Evolutionary conservation across 2,888 invertebrate species (phyloP).

Genomic region (Pollenia griseotomentosa): DNA sequence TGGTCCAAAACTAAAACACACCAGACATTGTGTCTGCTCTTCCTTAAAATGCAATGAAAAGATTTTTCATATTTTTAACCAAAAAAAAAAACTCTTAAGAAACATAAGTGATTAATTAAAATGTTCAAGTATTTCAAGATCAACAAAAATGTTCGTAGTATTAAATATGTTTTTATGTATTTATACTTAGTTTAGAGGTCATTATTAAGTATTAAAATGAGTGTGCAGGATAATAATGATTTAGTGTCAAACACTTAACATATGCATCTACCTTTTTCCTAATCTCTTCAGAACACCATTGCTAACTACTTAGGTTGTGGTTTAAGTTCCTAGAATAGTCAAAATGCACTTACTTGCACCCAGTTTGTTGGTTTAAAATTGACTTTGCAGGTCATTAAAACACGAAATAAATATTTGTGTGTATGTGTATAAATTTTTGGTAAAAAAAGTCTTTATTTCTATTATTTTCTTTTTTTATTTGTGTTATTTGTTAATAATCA

Average conservation of each 20-base stretch:
- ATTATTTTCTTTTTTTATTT: slow-evolving; percentile 14
- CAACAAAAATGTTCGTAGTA: slow-evolving; percentile 6
- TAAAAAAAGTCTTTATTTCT: slow-evolving; percentile 17
- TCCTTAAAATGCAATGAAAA: slow-evolving; percentile 10
- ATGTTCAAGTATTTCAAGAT: slow-evolving; percentile 55
- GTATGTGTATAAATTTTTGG: background rate
- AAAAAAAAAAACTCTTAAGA: slow-evolving; percentile 21
- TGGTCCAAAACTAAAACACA: slow-evolving; percentile 15
- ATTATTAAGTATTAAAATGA: background rate
- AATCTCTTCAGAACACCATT: slow-evolving; percentile 7
- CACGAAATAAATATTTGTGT: slow-evolving; percentile 54
- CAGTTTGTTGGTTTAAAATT: slow-evolving; percentile 18
- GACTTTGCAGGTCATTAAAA: slow-evolving; percentile 45
- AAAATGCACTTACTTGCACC: background rate
- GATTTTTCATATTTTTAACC: slow-evolving; percentile 19
- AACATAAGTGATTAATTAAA: slow-evolving; percentile 55
- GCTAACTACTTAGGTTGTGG: slow-evolving; percentile 51
- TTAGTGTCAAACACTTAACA: slow-evolving; percentile 68
- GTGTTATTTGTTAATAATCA: slow-evolving; percentile 84
- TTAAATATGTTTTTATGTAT: slow-evolving; percentile 6
- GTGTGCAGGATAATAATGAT: slow-evolving; percentile 47
- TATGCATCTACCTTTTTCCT: slow-evolving; percentile 59
- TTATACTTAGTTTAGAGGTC: background rate
- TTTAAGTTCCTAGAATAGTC: slow-evolving; percentile 60
- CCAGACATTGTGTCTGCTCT: slow-evolving; percentile 66